phyloP scores from a whole-genome alignment of 2,113 vertebrate genomes.

The Dasypus novemcinctus region DNA sequence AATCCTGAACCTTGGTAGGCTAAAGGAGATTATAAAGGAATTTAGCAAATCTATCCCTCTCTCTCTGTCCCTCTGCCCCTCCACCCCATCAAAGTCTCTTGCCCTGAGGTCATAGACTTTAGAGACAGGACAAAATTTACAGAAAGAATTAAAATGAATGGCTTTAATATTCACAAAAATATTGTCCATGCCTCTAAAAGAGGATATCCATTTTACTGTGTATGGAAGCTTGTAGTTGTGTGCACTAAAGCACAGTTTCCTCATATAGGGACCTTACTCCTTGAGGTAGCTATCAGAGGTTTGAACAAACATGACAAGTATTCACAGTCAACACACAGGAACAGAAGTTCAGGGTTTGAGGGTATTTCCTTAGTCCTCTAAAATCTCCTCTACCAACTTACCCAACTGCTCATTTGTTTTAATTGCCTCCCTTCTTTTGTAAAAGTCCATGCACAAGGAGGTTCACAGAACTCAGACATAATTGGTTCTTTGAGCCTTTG shows the following conservation, averaged over 20 bases:
- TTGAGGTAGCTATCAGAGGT: neutral
- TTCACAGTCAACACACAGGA: neutral
- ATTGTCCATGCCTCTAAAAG: neutral
- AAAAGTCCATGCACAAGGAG: neutral
- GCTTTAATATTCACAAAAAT: neutral
- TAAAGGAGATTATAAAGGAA: neutral
- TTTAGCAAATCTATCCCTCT: neutral
- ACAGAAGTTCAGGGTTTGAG: neutral
- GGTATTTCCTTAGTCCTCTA: neutral
- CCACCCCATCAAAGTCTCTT: neutral
- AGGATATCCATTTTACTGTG: neutral
- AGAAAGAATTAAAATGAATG: constrained; percentile 13
- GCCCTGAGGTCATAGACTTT: neutral
- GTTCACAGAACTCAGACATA: neutral
- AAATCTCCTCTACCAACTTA: neutral
- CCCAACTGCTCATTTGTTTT: neutral
- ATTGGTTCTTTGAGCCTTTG: constrained; percentile 21
- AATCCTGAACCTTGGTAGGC: neutral
- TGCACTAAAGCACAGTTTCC: neutral
- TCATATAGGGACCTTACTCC: neutral
- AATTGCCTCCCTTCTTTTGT: neutral
- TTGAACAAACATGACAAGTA: neutral
- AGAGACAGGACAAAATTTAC: neutral
- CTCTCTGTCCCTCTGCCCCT: neutral
- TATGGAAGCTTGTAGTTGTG: neutral